Percentiles rank a stretch among this genome's conserved stretches.
These are phyloP conservation scores for Hymenopus coronatus DNA, from an alignment of 2,888 invertebrate genomes.

Conservation along the genomic window DNA sequence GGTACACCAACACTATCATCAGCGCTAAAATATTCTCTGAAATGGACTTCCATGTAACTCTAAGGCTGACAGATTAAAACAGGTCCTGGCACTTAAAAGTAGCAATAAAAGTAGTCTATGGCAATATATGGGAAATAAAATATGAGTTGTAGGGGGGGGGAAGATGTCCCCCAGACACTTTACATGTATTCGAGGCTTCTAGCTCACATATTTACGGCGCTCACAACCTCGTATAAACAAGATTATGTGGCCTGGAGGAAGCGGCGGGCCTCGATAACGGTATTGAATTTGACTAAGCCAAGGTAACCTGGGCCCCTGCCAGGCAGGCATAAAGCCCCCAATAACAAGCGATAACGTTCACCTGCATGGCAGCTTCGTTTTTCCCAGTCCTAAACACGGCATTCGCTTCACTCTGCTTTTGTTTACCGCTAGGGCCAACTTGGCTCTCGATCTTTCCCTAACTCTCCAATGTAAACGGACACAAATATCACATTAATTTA, in stretches of 20 bases:
- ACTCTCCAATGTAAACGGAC: too few relatives aligned
- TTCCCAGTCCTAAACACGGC: too few relatives aligned
- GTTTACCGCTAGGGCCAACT: too few relatives aligned
- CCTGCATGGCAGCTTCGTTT: not conserved
- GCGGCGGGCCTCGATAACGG: not conserved
- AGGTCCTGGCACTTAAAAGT: not conserved
- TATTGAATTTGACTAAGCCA: not conserved
- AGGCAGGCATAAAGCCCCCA: not conserved
- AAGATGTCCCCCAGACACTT: not conserved
- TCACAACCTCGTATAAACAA: not conserved
- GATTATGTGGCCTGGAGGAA: not conserved
- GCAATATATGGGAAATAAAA: not conserved
- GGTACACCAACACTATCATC: too few relatives aligned
- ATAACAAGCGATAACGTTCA: not conserved
- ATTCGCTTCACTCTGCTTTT: too few relatives aligned
- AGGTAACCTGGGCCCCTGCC: not conserved
- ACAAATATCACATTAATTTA: too few relatives aligned
- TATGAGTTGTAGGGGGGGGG: not conserved
- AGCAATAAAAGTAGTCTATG: not conserved
- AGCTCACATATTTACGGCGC: too few relatives aligned
- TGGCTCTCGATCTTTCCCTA: too few relatives aligned
- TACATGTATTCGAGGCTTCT: not conserved
- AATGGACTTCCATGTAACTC: too few relatives aligned
- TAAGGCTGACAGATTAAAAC: not conserved
- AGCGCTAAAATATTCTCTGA: too few relatives aligned